These are phyloP conservation scores for Lamprologus callipterus DNA, from an alignment of 2,113 vertebrate species.

Conservation along the genomic window DNA sequence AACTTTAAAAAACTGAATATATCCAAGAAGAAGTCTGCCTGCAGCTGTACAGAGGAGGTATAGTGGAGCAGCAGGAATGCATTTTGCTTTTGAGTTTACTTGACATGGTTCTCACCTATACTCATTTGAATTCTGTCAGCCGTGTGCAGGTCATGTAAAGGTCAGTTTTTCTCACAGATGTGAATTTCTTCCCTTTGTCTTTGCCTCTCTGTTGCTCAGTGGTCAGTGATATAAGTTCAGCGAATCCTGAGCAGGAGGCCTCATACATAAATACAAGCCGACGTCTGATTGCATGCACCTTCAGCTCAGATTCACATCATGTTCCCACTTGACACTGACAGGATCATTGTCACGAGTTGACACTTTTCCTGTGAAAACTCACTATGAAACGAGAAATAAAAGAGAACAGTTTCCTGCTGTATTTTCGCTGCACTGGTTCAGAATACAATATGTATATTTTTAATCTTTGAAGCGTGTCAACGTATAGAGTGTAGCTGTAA, in stretches of 20 bases:
- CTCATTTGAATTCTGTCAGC: constrained; percentile 23
- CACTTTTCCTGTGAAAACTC: neutral
- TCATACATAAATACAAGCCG: constrained; percentile 34
- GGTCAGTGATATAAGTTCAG: constrained; percentile 16
- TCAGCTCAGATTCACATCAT: constrained; percentile 2
- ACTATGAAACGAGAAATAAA: neutral
- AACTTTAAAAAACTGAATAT: constrained; percentile 1
- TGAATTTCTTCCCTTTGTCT: neutral
- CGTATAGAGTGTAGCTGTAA: neutral
- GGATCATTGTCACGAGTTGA: constrained; percentile 10
- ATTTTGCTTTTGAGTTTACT: constrained; percentile 10
- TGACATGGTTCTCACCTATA: neutral
- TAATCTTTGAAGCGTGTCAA: neutral
- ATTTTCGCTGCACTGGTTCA: neutral
- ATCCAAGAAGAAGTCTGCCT: neutral
- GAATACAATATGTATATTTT: neutral
- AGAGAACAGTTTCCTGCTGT: neutral
- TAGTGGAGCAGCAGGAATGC: neutral
- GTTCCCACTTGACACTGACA: constrained; percentile 3
- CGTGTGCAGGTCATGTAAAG: neutral
- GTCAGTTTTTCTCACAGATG: neutral
- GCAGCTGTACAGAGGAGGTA: neutral
- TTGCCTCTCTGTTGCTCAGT: neutral
- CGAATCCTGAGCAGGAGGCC: neutral
- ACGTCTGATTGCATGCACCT: neutral